Conservation (phyloP, 1,140 invertebrate species). For the Brachionus koreanus region DNA sequence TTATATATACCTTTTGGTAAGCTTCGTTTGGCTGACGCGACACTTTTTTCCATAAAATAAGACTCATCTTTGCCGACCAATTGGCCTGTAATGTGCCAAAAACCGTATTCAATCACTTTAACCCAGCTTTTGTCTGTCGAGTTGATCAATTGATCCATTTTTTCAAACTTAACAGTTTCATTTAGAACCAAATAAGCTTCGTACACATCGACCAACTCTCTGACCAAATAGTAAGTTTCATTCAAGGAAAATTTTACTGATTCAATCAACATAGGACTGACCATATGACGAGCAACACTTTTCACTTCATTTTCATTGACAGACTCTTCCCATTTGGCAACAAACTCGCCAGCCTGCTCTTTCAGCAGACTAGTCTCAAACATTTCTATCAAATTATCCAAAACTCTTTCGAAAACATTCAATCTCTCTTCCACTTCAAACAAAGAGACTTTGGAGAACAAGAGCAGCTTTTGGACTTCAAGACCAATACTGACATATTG, state of each 20-base stretch:
- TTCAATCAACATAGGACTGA: neutral
- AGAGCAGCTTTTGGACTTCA: neutral
- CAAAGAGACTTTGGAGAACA: neutral
- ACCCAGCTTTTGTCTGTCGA: conserved; percentile 14
- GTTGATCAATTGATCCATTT: neutral
- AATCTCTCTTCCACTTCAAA: neutral
- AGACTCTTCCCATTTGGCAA: conserved; percentile 2
- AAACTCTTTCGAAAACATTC: neutral
- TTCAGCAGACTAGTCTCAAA: neutral
- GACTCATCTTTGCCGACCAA: neutral
- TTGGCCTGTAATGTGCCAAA: conserved; percentile 8
- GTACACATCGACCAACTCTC: neutral
- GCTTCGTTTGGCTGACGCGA: neutral
- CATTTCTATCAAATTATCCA: neutral
- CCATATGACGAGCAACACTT: neutral
- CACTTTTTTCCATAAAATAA: neutral
- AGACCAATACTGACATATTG: neutral
- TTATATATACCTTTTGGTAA: conserved; percentile 32
- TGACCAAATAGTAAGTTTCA: neutral
- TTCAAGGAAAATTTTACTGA: neutral
- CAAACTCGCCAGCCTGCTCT: neutral
- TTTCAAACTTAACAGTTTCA: neutral
- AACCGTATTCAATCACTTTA: conserved; percentile 20
- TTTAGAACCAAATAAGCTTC: neutral
- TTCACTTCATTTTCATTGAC: neutral